Percentiles rank a stretch among this genome's conserved stretches.
These are phyloP conservation scores for Nymphalis c-album DNA, from an alignment of 2,888 invertebrate genomes.

Conservation along the genomic window DNA sequence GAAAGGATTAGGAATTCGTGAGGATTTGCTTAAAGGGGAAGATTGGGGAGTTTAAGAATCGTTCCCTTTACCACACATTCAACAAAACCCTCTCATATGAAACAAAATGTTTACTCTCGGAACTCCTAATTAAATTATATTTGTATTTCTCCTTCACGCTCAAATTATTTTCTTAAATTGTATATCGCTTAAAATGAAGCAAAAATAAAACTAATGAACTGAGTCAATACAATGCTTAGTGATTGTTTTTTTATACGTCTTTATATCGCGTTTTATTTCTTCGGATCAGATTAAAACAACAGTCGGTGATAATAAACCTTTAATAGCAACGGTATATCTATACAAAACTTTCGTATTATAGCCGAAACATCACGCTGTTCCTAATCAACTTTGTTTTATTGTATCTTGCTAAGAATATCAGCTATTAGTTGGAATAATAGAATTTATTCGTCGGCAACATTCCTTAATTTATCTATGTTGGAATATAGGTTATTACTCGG, in stretches of 20 bases:
- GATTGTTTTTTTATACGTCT: slow-evolving; percentile 37
- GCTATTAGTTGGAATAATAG: slow-evolving; percentile 55
- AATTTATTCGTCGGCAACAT: slow-evolving; percentile 53
- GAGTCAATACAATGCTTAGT: neutral
- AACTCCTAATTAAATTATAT: slow-evolving; percentile 54
- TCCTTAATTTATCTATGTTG: slow-evolving; percentile 33
- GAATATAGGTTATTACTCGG: slow-evolving; percentile 35
- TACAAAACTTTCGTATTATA: slow-evolving; percentile 47
- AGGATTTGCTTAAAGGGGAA: slow-evolving; percentile 72
- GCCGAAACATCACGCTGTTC: slow-evolving; percentile 50
- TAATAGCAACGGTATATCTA: slow-evolving; percentile 37
- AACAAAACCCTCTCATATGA: slow-evolving; percentile 56
- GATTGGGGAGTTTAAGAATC: slow-evolving; percentile 70
- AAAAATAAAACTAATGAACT: neutral
- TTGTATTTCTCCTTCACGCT: slow-evolving; percentile 25
- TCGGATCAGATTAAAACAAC: slow-evolving; percentile 52
- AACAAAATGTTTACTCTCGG: slow-evolving; percentile 54
- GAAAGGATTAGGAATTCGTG: slow-evolving; percentile 73
- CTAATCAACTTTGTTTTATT: slow-evolving; percentile 67
- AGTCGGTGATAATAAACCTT: slow-evolving; percentile 62
- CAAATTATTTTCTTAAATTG: slow-evolving; percentile 21
- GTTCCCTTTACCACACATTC: slow-evolving; percentile 66
- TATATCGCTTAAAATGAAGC: slow-evolving; percentile 1
- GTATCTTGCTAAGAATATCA: slow-evolving; percentile 48
- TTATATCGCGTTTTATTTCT: slow-evolving; percentile 30